These are phyloP conservation scores for Brachionus sp. DNA, from an alignment of 1,140 invertebrate species.

Conservation along the genomic window DNA sequence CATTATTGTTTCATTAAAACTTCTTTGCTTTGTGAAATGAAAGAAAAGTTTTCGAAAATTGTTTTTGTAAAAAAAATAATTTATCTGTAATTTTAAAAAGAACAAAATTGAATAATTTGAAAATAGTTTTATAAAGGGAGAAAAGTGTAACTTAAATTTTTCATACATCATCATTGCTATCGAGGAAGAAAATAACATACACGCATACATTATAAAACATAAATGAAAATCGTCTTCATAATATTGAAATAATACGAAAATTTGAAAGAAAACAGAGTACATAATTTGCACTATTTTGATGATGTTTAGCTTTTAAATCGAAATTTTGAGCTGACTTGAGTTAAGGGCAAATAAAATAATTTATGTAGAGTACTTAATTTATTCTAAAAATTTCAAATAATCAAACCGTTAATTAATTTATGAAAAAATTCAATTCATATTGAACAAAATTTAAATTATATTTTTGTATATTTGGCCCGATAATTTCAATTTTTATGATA, in stretches of 20 bases:
- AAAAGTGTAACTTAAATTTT: not conserved
- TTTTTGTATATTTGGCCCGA: not conserved
- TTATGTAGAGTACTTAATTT: not conserved
- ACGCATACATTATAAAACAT: not conserved
- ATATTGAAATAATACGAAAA: not conserved
- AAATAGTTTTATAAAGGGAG: not conserved
- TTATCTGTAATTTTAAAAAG: not conserved
- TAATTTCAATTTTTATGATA: slow-evolving; percentile 12
- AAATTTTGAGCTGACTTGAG: not conserved
- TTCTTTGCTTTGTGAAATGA: not conserved
- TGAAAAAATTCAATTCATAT: slow-evolving; percentile 1
- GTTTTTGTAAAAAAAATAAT: not conserved
- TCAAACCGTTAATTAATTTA: not conserved
- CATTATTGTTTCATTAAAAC: slow-evolving; percentile 29
- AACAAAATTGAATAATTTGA: not conserved
- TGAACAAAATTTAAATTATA: not conserved
- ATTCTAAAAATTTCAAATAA: not conserved
- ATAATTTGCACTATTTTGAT: slow-evolving; percentile 4
- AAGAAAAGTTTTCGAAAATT: not conserved
- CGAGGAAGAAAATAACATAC: not conserved
- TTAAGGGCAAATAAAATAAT: not conserved
- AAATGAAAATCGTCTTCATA: slow-evolving; percentile 1
- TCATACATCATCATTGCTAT: not conserved
- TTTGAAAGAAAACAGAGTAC: not conserved
- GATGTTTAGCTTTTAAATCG: not conserved